These are phyloP conservation scores for Nerophis ophidion DNA, from an alignment of 2,113 vertebrate genomes.

Conservation along the genomic window DNA sequence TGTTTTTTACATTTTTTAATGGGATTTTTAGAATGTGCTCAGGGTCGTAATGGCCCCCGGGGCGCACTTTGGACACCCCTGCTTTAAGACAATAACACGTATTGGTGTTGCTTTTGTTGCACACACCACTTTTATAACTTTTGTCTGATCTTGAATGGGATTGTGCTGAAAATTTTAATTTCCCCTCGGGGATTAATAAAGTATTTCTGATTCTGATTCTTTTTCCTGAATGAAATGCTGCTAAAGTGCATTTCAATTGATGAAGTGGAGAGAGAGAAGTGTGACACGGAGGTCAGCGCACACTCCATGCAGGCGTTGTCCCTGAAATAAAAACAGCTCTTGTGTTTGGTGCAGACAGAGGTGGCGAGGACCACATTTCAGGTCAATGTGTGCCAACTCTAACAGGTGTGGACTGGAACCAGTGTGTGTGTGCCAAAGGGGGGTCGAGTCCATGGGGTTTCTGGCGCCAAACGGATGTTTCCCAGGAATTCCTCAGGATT, in stretches of 20 bases:
- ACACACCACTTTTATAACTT: neutral
- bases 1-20: no score
- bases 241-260: conserved; percentile 29
- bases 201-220: no score
- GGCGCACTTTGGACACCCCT: no score
- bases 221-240: conserved; percentile 1
- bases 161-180: no score
- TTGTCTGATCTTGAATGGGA: no score
- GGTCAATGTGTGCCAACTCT: conserved; percentile 42
- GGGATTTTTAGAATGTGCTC: no score
- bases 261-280: conserved; percentile 12
- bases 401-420: conserved; percentile 51
- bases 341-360: conserved; percentile 35
- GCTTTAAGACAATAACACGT: no score
- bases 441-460: conserved; percentile 21
- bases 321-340: conserved; percentile 21
- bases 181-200: no score
- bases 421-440: conserved; percentile 17
- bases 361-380: conserved; percentile 35
- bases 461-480: conserved; percentile 34
- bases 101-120: neutral
- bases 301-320: conserved; percentile 39
- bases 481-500: conserved; percentile 35
- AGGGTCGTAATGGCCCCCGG: no score
- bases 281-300: conserved; percentile 46